These are phyloP conservation scores for Drosophila fulvimacula DNA, from an alignment of 2,888 invertebrate genomes.

Conservation along the genomic window DNA sequence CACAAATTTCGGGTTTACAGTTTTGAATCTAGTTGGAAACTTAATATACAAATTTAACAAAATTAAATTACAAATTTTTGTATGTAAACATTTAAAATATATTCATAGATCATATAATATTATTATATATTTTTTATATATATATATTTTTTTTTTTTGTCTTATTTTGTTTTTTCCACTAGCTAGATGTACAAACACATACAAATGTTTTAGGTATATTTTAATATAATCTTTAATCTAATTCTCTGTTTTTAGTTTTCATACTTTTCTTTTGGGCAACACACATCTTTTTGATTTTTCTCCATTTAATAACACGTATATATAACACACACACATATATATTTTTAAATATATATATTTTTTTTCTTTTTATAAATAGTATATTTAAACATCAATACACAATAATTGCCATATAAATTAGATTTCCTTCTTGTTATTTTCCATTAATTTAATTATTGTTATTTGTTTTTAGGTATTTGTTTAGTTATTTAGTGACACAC, in stretches of 20 bases:
- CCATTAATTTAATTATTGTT: conserved; percentile 48
- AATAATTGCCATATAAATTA: conserved; percentile 58
- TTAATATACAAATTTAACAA: conserved; percentile 16
- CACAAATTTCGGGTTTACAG: conserved; percentile 68
- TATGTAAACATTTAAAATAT: conserved; percentile 4
- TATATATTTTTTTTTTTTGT: conserved; percentile 31
- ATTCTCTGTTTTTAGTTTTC: conserved; percentile 10
- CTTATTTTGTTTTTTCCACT: conserved; percentile 53
- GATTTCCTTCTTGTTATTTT: conserved; percentile 31
- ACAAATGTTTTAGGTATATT: conserved; percentile 59
- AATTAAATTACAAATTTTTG: conserved; percentile 14
- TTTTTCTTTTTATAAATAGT: conserved; percentile 37
- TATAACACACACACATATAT: conserved; percentile 21
- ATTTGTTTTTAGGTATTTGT: conserved; percentile 32
- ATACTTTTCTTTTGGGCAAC: conserved; percentile 31
- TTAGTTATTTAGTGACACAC: conserved; percentile 43
- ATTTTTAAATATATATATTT: conserved; percentile 15
- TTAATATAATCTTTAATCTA: conserved; percentile 47
- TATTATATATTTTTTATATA: conserved; percentile 3
- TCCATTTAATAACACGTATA: conserved; percentile 46
- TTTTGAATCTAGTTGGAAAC: conserved; percentile 13
- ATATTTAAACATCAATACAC: conserved; percentile 64
- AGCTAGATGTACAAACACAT: conserved; percentile 80
- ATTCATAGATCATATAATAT: conserved; percentile 14
- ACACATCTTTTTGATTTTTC: conserved; percentile 44